Percentiles rank a stretch among this genome's conserved stretches.
Conservation (phyloP, 2,113 vertebrate species). For the Tinamus guttatus region DNA sequence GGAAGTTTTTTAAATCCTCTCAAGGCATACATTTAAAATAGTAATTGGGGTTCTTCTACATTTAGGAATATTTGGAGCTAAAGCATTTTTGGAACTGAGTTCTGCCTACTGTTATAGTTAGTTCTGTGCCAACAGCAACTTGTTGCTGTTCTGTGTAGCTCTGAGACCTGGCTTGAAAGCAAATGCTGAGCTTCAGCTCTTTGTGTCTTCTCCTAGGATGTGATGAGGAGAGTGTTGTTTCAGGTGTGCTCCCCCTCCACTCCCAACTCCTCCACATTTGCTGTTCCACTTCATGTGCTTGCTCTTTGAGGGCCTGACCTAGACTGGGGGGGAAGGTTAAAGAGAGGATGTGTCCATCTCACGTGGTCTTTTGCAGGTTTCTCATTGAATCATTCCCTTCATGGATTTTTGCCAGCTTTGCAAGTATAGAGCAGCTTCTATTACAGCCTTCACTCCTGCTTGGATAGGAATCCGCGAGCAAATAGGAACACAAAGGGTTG, state of each 20-base stretch:
- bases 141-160: not conserved
- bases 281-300: not conserved
- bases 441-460: not conserved
- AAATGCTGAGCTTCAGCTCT: not conserved
- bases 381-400: not conserved
- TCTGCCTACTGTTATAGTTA: not conserved
- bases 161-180: not conserved
- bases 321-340: not conserved
- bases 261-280: not conserved
- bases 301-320: not conserved
- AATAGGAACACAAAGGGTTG: not conserved
- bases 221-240: not conserved
- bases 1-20: not conserved
- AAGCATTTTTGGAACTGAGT: not conserved
- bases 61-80: not conserved
- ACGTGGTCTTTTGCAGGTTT: not conserved
- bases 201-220: not conserved
- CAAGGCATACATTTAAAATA: not conserved
- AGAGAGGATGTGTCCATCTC: not conserved
- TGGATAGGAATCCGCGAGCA: not conserved
- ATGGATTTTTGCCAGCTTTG: not conserved
- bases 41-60: not conserved
- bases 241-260: rapidly evolving
- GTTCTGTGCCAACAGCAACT: not conserved
- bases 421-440: not conserved